Percentiles rank a stretch among this genome's conserved stretches.
Conservation (phyloP, 2,888 invertebrate species). For the Stratiomys singularior region DNA sequence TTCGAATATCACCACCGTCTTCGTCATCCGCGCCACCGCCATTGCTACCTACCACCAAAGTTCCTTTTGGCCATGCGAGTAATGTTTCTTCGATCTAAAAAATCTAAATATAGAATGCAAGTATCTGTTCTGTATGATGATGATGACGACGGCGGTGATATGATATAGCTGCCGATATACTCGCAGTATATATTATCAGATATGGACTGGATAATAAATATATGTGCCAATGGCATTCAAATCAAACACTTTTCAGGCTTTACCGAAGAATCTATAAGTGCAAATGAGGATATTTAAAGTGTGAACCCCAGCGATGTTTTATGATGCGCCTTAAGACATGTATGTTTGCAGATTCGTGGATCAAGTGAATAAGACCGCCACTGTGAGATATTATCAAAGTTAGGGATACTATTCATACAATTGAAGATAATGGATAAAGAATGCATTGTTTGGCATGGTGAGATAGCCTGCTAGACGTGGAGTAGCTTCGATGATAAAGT, state of each 20-base stretch:
- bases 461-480: no score
- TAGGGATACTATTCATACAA: no score
- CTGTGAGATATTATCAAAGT: no score
- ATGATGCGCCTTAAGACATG: constrained; percentile 7
- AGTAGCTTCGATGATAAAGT: no score
- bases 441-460: no score
- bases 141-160: background rate
- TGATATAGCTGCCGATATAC: background rate
- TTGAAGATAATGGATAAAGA: no score
- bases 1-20: background rate
- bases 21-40: no score
- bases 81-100: background rate
- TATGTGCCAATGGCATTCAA: constrained; percentile 43
- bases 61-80: background rate
- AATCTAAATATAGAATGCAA: constrained; percentile 26
- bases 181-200: background rate
- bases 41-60: constrained; percentile 4
- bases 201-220: background rate
- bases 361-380: no score
- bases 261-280: constrained; percentile 40
- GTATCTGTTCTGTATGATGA: background rate
- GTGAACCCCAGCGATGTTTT: background rate
- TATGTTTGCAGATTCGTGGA: background rate
- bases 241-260: constrained; percentile 44
- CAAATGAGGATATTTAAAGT: constrained; percentile 25